These are phyloP conservation scores for Xenus cinereus DNA, from an alignment of 2,113 vertebrate genomes.

Conservation along the genomic window DNA sequence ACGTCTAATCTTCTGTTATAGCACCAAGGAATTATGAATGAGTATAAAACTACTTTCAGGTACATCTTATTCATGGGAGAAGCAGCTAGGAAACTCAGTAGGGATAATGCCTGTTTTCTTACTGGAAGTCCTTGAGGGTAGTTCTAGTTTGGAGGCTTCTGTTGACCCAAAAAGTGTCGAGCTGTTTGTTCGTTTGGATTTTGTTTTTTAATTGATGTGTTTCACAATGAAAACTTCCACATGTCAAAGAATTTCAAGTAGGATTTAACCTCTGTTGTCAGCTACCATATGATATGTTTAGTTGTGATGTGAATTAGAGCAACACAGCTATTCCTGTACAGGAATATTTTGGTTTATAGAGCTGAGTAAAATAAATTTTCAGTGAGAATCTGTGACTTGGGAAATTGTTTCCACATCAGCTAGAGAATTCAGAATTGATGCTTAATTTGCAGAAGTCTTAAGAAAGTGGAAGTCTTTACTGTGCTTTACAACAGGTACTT, in stretches of 20 bases:
- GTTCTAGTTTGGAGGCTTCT: background rate
- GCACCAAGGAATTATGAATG: background rate
- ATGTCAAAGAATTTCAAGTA: background rate
- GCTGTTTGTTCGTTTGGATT: background rate
- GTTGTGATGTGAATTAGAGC: background rate
- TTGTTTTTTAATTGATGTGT: background rate
- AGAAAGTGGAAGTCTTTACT: background rate
- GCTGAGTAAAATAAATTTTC: background rate
- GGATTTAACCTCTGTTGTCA: background rate
- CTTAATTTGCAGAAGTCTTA: background rate
- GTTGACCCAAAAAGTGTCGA: background rate
- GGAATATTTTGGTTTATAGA: background rate
- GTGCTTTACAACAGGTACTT: background rate
- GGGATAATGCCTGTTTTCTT: background rate
- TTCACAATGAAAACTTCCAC: background rate
- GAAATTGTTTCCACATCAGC: background rate
- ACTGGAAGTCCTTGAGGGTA: background rate
- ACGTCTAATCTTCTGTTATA: background rate
- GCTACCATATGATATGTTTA: background rate
- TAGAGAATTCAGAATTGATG: background rate
- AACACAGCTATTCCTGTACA: background rate
- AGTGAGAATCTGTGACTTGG: background rate
- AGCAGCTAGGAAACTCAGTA: background rate
- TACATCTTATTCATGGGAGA: background rate
- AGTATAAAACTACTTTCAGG: background rate